A percentile compares a stretch with the other conserved stretches of the same genome.
Conservation (phyloP, 1,140 invertebrate species). For the Dendrolimus kikuchii region DNA sequence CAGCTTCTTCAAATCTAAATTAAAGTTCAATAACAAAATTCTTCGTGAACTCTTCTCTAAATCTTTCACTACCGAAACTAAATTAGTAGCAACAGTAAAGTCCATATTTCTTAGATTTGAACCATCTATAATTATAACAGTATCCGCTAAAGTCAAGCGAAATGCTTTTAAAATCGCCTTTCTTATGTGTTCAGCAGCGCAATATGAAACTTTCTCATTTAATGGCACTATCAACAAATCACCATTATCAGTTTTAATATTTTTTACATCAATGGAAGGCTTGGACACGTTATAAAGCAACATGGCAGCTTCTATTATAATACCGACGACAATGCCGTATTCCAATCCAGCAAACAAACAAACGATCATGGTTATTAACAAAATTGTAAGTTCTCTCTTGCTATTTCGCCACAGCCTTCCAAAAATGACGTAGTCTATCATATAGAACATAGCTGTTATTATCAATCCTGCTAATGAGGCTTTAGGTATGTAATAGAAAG, state of each 20-base stretch:
- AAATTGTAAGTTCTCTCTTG: constrained; percentile 41
- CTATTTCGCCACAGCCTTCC: constrained; percentile 39
- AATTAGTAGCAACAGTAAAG: constrained; percentile 50
- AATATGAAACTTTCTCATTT: constrained; percentile 41
- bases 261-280: constrained; percentile 32
- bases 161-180: constrained; percentile 28
- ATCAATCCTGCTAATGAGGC: constrained; percentile 58
- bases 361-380: constrained; percentile 33
- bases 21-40: constrained; percentile 48
- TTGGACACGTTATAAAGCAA: constrained; percentile 41
- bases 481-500: constrained; percentile 60
- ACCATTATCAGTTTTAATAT: constrained; percentile 16
- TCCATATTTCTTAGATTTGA: constrained; percentile 42
- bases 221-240: constrained; percentile 16
- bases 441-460: constrained; percentile 58
- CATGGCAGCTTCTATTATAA: constrained; percentile 38
- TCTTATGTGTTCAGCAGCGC: constrained; percentile 47
- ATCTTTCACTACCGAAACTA: constrained; percentile 47
- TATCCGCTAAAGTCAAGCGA: constrained; percentile 8
- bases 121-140: constrained; percentile 41
- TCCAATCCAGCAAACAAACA: constrained; percentile 48
- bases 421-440: constrained; percentile 48
- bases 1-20: constrained; percentile 27
- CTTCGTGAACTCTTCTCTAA: constrained; percentile 33
- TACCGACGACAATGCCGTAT: constrained; percentile 53